A percentile compares a stretch with the other conserved stretches of the same genome.
phyloP scores from a whole-genome alignment of 2,113 vertebrate genomes.

The Onychostruthus taczanowskii region DNA sequence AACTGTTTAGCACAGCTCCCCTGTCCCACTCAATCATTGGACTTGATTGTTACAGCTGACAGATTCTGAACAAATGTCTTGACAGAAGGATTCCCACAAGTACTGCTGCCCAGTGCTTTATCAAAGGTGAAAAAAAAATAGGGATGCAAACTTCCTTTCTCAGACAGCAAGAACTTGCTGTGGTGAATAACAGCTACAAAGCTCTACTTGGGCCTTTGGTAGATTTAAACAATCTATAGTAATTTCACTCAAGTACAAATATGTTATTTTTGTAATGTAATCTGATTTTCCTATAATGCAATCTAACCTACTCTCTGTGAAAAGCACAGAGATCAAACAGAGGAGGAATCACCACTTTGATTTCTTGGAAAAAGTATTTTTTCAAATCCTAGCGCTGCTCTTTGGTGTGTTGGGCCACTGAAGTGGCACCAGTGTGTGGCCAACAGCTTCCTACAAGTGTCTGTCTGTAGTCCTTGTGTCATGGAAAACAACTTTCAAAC shows the following conservation, averaged over 20 bases:
- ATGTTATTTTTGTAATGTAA: background rate
- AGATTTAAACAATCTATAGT: background rate
- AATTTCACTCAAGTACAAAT: background rate
- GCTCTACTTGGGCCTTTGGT: background rate
- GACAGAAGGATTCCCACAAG: background rate
- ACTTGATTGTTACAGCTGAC: background rate
- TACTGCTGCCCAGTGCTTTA: background rate
- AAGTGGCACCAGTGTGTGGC: background rate
- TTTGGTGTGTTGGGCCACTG: background rate
- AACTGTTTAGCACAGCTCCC: background rate
- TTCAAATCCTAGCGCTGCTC: background rate
- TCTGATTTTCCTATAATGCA: background rate
- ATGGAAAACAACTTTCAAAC: background rate
- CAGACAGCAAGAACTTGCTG: background rate
- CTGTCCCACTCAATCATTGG: background rate
- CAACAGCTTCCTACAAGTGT: background rate
- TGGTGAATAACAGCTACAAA: background rate
- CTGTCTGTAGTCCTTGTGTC: background rate
- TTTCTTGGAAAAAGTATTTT: background rate
- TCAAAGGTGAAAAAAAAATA: background rate
- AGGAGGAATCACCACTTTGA: background rate
- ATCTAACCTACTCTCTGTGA: background rate
- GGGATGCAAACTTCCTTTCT: background rate
- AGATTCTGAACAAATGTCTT: conserved; percentile 15
- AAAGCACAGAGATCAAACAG: background rate